Conservation (phyloP, 2,888 invertebrate genomes). For the Caenorhabditis virilis region DNA sequence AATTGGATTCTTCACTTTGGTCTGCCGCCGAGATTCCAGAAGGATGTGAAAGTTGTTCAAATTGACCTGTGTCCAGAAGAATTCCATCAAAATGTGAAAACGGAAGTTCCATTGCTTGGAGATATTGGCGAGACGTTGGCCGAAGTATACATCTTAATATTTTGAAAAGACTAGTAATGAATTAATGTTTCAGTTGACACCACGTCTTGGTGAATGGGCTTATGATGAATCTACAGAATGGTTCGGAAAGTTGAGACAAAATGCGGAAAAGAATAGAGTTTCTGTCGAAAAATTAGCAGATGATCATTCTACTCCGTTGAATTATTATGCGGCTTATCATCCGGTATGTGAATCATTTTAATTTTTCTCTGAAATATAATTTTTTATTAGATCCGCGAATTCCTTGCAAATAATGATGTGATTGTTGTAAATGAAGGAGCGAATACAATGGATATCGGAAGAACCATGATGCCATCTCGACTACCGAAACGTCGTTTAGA, state of each 20-base stretch:
- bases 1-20: constrained; percentile 99
- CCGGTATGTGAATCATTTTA: constrained; percentile 73
- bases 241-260: constrained; percentile 46
- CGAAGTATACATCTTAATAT: too few relatives aligned
- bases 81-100: constrained; percentile 84
- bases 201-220: constrained; percentile 47
- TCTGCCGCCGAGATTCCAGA: constrained; percentile 81
- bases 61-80: constrained; percentile 88
- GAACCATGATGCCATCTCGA: constrained; percentile 70
- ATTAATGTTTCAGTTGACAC: too few relatives aligned
- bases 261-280: constrained; percentile 52
- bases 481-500: constrained; percentile 74
- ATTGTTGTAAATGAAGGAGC: constrained; percentile 95
- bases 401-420: constrained; percentile 72
- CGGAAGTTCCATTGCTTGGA: constrained; percentile 82
- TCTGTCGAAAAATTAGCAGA: constrained; percentile 75
- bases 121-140: constrained; percentile 72
- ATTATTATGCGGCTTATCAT: constrained; percentile 90
- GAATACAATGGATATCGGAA: constrained; percentile 97
- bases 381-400: constrained; percentile 56
- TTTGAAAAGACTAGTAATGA: too few relatives aligned
- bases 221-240: constrained; percentile 49
- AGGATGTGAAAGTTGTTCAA: constrained; percentile 87
- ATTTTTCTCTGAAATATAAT: not conserved
- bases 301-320: constrained; percentile 80